Evolutionary conservation across 1,140 invertebrate species (phyloP).

Genomic region (Trachymyrmex cornetzi): DNA sequence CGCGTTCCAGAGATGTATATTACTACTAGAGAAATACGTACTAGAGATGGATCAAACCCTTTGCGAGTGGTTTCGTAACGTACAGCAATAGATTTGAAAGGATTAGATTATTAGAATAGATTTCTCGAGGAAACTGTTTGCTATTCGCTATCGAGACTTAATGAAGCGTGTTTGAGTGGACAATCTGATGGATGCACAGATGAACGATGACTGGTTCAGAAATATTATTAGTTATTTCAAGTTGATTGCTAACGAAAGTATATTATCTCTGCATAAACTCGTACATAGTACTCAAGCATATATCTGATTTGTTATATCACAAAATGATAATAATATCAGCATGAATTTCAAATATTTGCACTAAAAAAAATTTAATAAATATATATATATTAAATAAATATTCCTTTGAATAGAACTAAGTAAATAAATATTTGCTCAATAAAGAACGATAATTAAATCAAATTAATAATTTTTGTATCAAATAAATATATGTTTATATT

Average conservation of each 20-base stretch:
- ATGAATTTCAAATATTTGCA: neutral
- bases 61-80: slow-evolving; percentile 28
- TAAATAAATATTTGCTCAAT: too few species aligned
- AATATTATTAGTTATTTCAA: slow-evolving; percentile 10
- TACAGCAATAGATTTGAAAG: slow-evolving; percentile 13
- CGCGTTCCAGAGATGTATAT: slow-evolving; percentile 6
- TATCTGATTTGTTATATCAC: neutral
- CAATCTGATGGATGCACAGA: slow-evolving; percentile 1
- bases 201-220: slow-evolving; percentile 10
- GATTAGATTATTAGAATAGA: slow-evolving; percentile 13
- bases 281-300: neutral
- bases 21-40: neutral
- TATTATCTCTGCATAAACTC: neutral
- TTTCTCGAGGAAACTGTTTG: slow-evolving; percentile 30
- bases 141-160: slow-evolving; percentile 31
- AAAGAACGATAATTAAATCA: too few species aligned
- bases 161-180: slow-evolving; percentile 38
- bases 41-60: slow-evolving; percentile 33
- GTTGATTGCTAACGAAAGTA: slow-evolving; percentile 12
- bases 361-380: too few species aligned
- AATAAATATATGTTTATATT: too few species aligned
- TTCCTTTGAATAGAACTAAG: too few species aligned
- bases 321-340: neutral
- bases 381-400: too few species aligned
- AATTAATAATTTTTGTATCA: too few species aligned